Base-by-base conservation (phyloP, 1,140 invertebrate genomes). In the Cherax quadricarinatus region DNA sequence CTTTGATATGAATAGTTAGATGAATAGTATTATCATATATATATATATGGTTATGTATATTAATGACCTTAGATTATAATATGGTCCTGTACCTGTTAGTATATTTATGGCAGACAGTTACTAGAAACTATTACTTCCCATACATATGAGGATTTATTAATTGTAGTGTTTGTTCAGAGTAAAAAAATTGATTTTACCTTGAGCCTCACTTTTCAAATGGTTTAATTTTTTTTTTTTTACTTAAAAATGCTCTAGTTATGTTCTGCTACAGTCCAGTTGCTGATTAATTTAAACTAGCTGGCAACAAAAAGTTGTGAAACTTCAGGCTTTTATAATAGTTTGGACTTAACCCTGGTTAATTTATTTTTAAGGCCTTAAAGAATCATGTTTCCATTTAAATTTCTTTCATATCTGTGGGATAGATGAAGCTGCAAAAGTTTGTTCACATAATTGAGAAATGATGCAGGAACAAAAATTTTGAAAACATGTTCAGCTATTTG, bases 11-110 rank as follows among this genome's bases (percentile, higher is more conserved):
- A 91, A 91, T 91, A 66, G 62, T 66, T 66, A 91, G 89, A 91
- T 79, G 57, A 86, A 86, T 91, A 86, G 84, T 91, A 91, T 85
- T 91, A 88, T 88, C 75, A 89, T 83, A 89, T 89, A 89, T 83
- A 89, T 89, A 89, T 89, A 89, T 89, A 89, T 89, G 88, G 88
- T 89, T 89, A 89, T 91, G 83, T 91, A 86, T 86, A 91, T 86
- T 91, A 80, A 86, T 91, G 84, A 86, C 75, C 75, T 86, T 86
- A 91, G 83, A 84, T 79, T 86, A 79, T 91, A 84, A 86, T 79
- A 60, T 91, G 89, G 89, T 86, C 89, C 80, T 86, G 83, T 91
- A 91, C 89, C 89, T 91, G 89, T 91, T 91, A 91, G 89, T 62
- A 78, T 91, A 86, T 88, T 75, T 88, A 88, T 51, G 51, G 73